phyloP scores from a whole-genome alignment of 2,797 vertebrate species.

The Molossus alvarezi region DNA sequence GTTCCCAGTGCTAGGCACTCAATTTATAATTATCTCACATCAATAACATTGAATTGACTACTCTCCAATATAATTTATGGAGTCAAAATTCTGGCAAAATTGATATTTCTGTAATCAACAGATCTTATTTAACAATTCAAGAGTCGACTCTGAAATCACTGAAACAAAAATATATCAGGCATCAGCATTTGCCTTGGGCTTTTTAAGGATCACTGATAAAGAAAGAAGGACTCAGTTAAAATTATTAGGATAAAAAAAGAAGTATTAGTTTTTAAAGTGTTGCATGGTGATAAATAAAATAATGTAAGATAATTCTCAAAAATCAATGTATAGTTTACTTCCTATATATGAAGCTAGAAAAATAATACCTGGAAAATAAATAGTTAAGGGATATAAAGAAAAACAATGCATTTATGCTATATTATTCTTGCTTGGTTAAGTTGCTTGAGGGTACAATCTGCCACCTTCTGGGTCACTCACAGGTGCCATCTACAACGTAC shows the following conservation, averaged over 20 bases:
- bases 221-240: background rate
- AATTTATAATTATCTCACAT: background rate
- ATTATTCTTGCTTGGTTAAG: background rate
- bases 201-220: conserved; percentile 27
- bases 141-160: conserved; percentile 18
- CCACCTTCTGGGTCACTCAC: background rate
- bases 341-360: conserved; percentile 43
- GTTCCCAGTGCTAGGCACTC: background rate
- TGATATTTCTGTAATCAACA: conserved; percentile 8
- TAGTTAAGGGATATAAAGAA: background rate
- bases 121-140: conserved; percentile 45
- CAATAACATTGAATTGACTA: background rate
- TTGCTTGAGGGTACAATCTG: background rate
- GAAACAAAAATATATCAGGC: conserved; percentile 46
- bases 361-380: conserved; percentile 30
- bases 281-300: background rate
- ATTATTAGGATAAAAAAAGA: conserved; percentile 1
- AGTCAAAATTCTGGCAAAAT: background rate
- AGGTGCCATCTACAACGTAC: background rate
- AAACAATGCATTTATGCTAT: background rate
- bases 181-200: conserved; percentile 38
- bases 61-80: background rate
- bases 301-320: conserved; percentile 15
- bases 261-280: conserved; percentile 39
- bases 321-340: conserved; percentile 37